Conservation (phyloP, 2,888 invertebrate genomes). For the Nysson spinosus region DNA sequence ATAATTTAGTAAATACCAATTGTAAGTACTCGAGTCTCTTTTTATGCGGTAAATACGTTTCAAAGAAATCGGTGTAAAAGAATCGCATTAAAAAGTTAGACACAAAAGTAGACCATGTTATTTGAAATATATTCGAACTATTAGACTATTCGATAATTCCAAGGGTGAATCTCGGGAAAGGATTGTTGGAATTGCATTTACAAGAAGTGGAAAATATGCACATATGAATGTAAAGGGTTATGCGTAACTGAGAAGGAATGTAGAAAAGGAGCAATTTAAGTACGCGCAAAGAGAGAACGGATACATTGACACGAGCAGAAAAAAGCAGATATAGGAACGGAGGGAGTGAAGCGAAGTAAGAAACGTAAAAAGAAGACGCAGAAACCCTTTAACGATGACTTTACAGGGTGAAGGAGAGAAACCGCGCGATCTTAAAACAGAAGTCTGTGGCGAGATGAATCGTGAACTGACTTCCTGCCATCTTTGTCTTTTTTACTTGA, state of each 20-base stretch:
- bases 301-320: constrained; percentile 19
- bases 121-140: no score
- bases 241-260: neutral
- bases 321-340: constrained; percentile 26
- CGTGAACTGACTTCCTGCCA: constrained; percentile 44
- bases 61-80: no score
- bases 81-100: no score
- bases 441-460: constrained; percentile 44
- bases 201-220: no score
- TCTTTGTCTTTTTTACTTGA: constrained; percentile 22
- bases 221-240: no score
- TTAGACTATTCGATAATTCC: no score
- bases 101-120: no score
- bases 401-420: constrained; percentile 46
- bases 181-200: no score
- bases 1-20: no score
- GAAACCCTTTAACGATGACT: constrained; percentile 51
- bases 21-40: no score
- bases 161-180: no score
- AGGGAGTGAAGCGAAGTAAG: constrained; percentile 18
- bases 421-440: constrained; percentile 49
- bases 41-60: no score
- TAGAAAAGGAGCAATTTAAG: constrained; percentile 8
- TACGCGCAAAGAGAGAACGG: constrained; percentile 17
- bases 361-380: constrained; percentile 1